Evolutionary conservation across 2,888 invertebrate genomes (phyloP).

Genomic region (Drosophila maculinotata): DNA sequence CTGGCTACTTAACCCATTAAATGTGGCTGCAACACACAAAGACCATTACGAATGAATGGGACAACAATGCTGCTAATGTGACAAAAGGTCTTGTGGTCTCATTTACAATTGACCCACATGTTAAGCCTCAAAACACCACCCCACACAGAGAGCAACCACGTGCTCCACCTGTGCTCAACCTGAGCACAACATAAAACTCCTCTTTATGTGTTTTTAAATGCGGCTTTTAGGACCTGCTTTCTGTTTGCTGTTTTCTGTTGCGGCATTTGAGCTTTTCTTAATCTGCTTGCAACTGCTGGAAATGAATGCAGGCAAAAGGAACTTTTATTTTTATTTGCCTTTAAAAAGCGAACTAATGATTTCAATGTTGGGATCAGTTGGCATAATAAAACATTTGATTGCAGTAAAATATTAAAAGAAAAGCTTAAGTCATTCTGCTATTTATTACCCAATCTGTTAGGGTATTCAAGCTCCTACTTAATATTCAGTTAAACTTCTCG

Average conservation of each 20-base stretch:
- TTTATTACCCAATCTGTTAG: no score
- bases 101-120: constrained; percentile 75
- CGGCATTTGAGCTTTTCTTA: constrained; percentile 16
- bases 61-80: constrained; percentile 63
- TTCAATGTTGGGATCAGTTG: no score
- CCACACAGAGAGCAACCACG: background rate
- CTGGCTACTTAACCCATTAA: constrained; percentile 67
- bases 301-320: no score
- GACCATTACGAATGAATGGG: constrained; percentile 45
- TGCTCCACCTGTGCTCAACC: constrained; percentile 17
- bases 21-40: constrained; percentile 48
- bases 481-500: background rate
- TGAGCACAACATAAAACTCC: constrained; percentile 58
- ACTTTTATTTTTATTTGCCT: no score
- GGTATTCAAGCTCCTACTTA: constrained; percentile 22
- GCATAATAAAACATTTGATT: no score
- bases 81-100: constrained; percentile 67
- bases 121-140: constrained; percentile 15
- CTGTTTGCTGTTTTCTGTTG: constrained; percentile 6
- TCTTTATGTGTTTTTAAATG: constrained; percentile 71
- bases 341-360: no score
- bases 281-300: constrained; percentile 29
- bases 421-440: no score
- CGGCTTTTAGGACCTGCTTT: constrained; percentile 63
- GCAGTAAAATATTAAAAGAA: no score